Conservation (phyloP, 2,797 vertebrate genomes). For the Enteromius thamalakanensis region DNA sequence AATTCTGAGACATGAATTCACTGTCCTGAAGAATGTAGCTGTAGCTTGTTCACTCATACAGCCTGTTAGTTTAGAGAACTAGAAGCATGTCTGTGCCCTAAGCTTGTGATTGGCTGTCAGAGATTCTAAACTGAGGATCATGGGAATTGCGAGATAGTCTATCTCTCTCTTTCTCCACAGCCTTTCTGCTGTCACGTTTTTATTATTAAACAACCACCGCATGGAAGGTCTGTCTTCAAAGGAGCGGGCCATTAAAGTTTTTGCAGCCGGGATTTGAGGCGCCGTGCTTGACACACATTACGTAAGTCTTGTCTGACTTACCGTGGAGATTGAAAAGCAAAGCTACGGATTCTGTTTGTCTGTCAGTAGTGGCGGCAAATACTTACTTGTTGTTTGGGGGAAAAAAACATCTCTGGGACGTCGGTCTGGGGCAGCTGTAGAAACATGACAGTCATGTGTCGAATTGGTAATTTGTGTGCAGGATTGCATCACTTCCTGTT, state of each 20-base stretch:
- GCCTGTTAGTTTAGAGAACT: conserved; percentile 8
- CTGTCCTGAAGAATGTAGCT: not conserved
- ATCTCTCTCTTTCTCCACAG: conserved; percentile 47
- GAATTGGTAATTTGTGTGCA: conserved; percentile 6
- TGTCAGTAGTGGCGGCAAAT: conserved; percentile 5
- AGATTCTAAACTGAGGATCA: conserved; percentile 35
- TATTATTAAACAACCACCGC: conserved; percentile 62
- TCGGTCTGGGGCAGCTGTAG: conserved; percentile 1
- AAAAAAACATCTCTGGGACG: not conserved
- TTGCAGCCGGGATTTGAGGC: conserved; percentile 51
- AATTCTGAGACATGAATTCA: conserved; percentile 3
- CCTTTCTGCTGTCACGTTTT: conserved; percentile 58
- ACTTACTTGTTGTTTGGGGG: conserved; percentile 21
- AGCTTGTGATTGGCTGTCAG: conserved; percentile 55
- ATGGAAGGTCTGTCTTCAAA: conserved; percentile 58
- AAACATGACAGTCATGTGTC: not conserved
- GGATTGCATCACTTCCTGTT: conserved; percentile 24
- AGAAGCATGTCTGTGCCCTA: conserved; percentile 33
- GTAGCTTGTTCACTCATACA: not conserved
- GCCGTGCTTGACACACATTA: conserved; percentile 49
- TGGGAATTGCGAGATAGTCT: conserved; percentile 34
- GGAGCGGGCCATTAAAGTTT: conserved; percentile 58
- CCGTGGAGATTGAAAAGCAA: conserved; percentile 36
- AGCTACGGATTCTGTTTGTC: conserved; percentile 37
- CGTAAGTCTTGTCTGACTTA: conserved; percentile 44